Conservation (phyloP, 2,113 vertebrate genomes). For the Onychorhynchus coronatus region DNA sequence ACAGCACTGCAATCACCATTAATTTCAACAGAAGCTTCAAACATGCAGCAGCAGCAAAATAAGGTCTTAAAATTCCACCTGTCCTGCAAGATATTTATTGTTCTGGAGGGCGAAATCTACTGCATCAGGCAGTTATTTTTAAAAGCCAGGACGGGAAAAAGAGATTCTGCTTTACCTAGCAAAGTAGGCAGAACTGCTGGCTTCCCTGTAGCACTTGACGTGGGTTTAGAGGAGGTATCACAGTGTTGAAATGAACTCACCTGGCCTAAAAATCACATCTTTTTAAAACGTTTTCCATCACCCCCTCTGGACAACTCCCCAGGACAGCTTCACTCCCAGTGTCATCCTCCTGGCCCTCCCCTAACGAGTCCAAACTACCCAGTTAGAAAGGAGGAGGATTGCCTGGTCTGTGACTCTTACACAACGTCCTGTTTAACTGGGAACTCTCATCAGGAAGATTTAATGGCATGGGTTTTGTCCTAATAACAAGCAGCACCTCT, state of each 20-base stretch:
- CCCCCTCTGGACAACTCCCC: neutral
- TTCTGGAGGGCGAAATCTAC: neutral
- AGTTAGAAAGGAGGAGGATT: neutral
- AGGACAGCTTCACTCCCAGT: neutral
- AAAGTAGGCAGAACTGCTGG: neutral
- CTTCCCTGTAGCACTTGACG: neutral
- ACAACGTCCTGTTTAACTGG: neutral
- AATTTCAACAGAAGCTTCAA: constrained; percentile 47
- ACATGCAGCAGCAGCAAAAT: constrained; percentile 57
- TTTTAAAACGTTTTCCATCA: neutral
- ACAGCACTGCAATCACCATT: constrained; percentile 10
- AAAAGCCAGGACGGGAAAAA: neutral
- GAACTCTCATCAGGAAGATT: neutral
- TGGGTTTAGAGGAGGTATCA: neutral
- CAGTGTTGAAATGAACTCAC: neutral
- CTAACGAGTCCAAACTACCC: neutral
- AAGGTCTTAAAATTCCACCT: constrained; percentile 51
- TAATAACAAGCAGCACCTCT: neutral
- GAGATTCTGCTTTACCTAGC: neutral
- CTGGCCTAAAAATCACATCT: neutral
- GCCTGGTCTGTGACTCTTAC: neutral
- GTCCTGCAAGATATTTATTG: constrained; percentile 35
- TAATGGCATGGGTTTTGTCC: neutral
- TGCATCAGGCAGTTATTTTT: neutral
- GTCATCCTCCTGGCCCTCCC: neutral